Conservation (phyloP, 2,113 vertebrate species). For the Cyprinodon variegatus region DNA sequence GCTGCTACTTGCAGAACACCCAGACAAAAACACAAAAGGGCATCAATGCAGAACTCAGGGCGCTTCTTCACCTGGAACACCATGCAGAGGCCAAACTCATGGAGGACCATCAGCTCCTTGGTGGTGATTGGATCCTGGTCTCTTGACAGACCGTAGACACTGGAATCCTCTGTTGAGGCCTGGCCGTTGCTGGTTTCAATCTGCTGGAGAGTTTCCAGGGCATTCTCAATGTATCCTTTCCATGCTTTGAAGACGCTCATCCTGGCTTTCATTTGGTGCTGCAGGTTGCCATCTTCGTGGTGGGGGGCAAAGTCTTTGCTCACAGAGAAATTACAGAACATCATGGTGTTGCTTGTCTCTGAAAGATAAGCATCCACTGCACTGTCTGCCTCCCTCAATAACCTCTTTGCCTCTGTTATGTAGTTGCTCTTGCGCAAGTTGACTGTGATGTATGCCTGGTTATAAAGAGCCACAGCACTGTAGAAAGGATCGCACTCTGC, state of each 20-base stretch:
- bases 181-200: accelerated
- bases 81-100: not conserved
- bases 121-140: constrained; percentile 13
- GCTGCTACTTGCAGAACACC: not conserved
- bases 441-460: constrained; percentile 31
- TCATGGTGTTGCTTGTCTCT: constrained; percentile 22
- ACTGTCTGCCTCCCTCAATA: not conserved
- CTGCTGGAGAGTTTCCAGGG: not conserved
- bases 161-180: not conserved
- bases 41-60: constrained; percentile 8
- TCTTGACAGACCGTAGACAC: constrained; percentile 15
- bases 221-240: constrained; percentile 1
- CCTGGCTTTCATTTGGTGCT: constrained; percentile 20
- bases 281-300: constrained; percentile 11
- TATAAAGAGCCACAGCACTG: constrained; percentile 27
- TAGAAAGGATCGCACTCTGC: not conserved
- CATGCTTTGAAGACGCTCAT: constrained; percentile 19
- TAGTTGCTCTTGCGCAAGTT: constrained; percentile 1
- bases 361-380: constrained; percentile 22
- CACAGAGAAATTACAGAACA: constrained; percentile 11
- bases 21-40: not conserved
- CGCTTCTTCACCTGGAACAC: constrained; percentile 20
- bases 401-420: not conserved
- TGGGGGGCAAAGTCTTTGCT: not conserved
- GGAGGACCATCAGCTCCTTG: not conserved